A percentile compares a stretch with the other conserved stretches of the same genome.
These are phyloP conservation scores for Apodemia mormo DNA, from an alignment of 2,888 invertebrate genomes.

Conservation along the genomic window DNA sequence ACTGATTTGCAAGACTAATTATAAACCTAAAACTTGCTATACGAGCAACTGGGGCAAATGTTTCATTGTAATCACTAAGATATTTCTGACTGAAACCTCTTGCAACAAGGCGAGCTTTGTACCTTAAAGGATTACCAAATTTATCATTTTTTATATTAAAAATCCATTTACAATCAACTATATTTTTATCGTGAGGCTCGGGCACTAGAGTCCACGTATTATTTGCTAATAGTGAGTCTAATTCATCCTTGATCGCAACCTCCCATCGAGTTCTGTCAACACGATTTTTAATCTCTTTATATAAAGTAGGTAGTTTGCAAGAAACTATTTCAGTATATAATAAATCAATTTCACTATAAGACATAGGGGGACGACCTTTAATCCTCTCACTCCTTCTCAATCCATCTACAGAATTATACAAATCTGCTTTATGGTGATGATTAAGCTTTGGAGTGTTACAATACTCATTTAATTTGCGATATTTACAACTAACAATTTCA, in stretches of 20 bases:
- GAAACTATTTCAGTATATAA: too few species aligned
- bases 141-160: constrained; percentile 8
- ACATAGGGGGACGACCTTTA: too few species aligned
- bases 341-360: too few species aligned
- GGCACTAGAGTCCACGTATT: neutral
- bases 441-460: too few species aligned
- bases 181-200: neutral
- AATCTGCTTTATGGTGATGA: too few species aligned
- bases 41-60: constrained; percentile 3
- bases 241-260: too few species aligned
- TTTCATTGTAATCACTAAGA: constrained; percentile 10
- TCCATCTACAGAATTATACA: too few species aligned
- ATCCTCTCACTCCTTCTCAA: too few species aligned
- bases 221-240: neutral
- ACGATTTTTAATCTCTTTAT: neutral
- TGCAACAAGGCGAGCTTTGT: constrained; percentile 1
- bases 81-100: constrained; percentile 6
- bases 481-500: too few species aligned
- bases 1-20: too few species aligned
- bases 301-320: too few species aligned
- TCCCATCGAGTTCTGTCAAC: neutral
- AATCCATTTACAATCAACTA: constrained; percentile 9
- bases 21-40: constrained; percentile 3
- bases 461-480: too few species aligned
- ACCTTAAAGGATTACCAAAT: neutral